phyloP scores from a whole-genome alignment of 2,797 vertebrate species.

The Amphiprion clarkii region DNA sequence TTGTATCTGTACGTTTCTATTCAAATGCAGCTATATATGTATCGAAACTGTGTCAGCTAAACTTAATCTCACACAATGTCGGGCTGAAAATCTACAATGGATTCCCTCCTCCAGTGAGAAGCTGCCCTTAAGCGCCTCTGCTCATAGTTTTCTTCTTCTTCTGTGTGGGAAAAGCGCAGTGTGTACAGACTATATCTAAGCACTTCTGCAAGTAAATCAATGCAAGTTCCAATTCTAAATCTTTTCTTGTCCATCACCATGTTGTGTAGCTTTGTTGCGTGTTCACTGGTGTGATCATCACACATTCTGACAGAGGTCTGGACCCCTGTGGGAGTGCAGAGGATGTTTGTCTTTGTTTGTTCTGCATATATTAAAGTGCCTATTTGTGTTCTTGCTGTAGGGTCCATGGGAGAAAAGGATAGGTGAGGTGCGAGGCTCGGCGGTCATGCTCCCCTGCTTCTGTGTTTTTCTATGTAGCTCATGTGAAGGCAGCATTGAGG shows the following conservation, averaged over 20 bases:
- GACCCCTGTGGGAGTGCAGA: slow-evolving; percentile 59
- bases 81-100: slow-evolving; percentile 38
- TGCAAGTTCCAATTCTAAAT: slow-evolving; percentile 49
- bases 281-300: slow-evolving; percentile 65
- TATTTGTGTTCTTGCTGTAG: slow-evolving; percentile 71
- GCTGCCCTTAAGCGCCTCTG: slow-evolving; percentile 30
- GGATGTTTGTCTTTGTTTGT: slow-evolving; percentile 65
- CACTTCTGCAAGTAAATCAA: slow-evolving; percentile 44
- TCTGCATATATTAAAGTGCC: slow-evolving; percentile 67
- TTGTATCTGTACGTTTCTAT: slow-evolving; percentile 15
- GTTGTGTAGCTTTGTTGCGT: slow-evolving; percentile 48
- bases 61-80: slow-evolving; percentile 43
- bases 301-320: slow-evolving; percentile 64
- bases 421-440: slow-evolving; percentile 40
- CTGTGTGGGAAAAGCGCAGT: slow-evolving; percentile 4
- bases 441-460: slow-evolving; percentile 23
- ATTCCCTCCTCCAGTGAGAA: slow-evolving; percentile 30
- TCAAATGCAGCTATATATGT: slow-evolving; percentile 3
- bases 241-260: slow-evolving; percentile 40
- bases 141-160: slow-evolving; percentile 14
- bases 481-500: not conserved
- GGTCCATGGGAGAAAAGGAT: slow-evolving; percentile 48
- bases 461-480: not conserved
- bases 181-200: slow-evolving; percentile 24
- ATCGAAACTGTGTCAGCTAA: slow-evolving; percentile 39